Conservation (phyloP, 2,113 vertebrate genomes). For the Chitala chitala region DNA sequence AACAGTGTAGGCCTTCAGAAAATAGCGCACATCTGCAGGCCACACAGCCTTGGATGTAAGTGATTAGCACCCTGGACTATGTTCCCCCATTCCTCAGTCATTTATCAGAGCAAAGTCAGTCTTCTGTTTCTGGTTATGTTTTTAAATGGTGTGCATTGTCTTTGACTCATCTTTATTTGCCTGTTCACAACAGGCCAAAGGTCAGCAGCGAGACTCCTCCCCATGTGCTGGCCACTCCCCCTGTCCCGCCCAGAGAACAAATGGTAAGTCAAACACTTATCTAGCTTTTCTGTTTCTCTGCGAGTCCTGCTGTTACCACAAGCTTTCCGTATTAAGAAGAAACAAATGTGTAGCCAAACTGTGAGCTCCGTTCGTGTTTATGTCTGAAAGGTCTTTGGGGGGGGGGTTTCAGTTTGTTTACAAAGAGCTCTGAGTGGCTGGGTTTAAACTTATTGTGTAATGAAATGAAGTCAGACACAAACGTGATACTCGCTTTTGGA, state of each 20-base stretch:
- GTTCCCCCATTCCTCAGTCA: too few relatives aligned
- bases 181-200: neutral
- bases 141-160: neutral
- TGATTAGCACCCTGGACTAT: too few relatives aligned
- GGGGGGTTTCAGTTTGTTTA: constrained; percentile 37
- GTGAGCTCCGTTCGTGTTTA: constrained; percentile 48
- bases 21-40: too few relatives aligned
- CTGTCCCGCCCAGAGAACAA: neutral
- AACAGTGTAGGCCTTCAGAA: too few relatives aligned
- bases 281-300: constrained; percentile 41
- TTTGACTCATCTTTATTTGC: neutral
- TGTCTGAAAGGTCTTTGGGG: constrained; percentile 42
- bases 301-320: constrained; percentile 42
- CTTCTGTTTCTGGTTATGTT: neutral
- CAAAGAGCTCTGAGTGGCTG: constrained; percentile 19
- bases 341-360: constrained; percentile 22
- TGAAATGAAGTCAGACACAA: constrained; percentile 51
- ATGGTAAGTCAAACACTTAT: neutral
- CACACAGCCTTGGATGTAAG: too few relatives aligned
- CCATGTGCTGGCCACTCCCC: neutral
- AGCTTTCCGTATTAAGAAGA: constrained; percentile 40
- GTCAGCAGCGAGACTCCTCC: neutral
- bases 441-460: constrained; percentile 56
- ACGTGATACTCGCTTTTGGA: constrained; percentile 44
- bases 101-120: neutral